Percentiles rank a stretch among this genome's conserved stretches.
Evolutionary conservation across 2,797 vertebrate genomes (phyloP).

Genomic region (Poecilia wingei): DNA sequence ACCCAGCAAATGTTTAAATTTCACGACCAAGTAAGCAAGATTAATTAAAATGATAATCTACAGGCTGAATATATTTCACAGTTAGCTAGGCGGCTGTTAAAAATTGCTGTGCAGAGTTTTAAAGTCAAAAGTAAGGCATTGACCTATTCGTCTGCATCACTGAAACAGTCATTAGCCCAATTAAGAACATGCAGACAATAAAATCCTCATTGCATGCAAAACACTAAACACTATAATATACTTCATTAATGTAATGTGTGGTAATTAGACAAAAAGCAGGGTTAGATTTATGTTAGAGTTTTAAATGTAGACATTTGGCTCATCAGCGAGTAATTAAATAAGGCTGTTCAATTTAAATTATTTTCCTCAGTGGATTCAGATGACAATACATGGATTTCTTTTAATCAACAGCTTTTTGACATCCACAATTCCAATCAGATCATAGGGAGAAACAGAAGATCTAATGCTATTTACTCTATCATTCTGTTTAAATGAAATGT

Average conservation of each 20-base stretch:
- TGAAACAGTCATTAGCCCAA: slow-evolving; percentile 71
- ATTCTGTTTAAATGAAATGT: not conserved
- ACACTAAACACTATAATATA: slow-evolving; percentile 35
- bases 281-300: slow-evolving; percentile 32
- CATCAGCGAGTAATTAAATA: slow-evolving; percentile 29
- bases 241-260: slow-evolving; percentile 50
- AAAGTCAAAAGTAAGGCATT: slow-evolving; percentile 66
- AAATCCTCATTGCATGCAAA: slow-evolving; percentile 49
- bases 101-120: slow-evolving; percentile 67
- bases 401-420: not conserved
- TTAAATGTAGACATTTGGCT: slow-evolving; percentile 36
- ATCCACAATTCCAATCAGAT: not conserved
- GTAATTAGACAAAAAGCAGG: slow-evolving; percentile 46
- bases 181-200: slow-evolving; percentile 57
- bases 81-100: slow-evolving; percentile 71
- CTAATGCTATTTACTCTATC: not conserved
- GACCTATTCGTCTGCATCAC: slow-evolving; percentile 66
- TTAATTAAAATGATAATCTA: slow-evolving; percentile 87
- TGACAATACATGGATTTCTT: slow-evolving; percentile 13
- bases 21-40: slow-evolving; percentile 86
- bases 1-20: slow-evolving; percentile 85
- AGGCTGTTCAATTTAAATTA: slow-evolving; percentile 19
- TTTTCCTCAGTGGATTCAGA: slow-evolving; percentile 26
- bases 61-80: slow-evolving; percentile 77
- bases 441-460: not conserved